These are phyloP conservation scores for Cylindroiulus punctatus DNA, from an alignment of 2,888 invertebrate species.

Conservation along the genomic window DNA sequence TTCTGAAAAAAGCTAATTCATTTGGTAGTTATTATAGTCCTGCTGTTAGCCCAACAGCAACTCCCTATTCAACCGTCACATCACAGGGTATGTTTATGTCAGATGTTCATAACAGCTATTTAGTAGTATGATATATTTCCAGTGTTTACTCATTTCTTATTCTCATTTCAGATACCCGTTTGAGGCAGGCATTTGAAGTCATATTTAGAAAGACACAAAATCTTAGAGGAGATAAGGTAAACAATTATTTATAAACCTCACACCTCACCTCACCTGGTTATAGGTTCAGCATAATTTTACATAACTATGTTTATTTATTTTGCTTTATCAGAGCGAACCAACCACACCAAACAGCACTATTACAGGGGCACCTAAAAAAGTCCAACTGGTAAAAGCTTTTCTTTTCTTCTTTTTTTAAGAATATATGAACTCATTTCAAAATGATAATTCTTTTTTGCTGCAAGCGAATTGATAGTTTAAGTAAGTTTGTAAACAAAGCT, in stretches of 20 bases:
- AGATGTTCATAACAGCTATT: neutral
- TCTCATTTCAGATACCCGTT: slow-evolving; percentile 69
- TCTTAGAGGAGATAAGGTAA: slow-evolving; percentile 71
- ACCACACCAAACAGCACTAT: slow-evolving; percentile 67
- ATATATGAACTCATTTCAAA: neutral
- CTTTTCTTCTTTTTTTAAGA: neutral
- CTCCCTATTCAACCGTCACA: slow-evolving; percentile 82
- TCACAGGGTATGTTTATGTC: slow-evolving; percentile 59
- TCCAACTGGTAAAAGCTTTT: slow-evolving; percentile 76
- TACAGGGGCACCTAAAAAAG: slow-evolving; percentile 85
- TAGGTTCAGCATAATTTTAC: neutral
- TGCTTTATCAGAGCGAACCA: slow-evolving; percentile 59
- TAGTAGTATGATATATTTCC: neutral
- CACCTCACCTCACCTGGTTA: neutral
- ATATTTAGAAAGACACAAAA: slow-evolving; percentile 89
- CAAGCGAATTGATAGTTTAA: slow-evolving; percentile 50
- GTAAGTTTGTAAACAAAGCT: slow-evolving; percentile 12
- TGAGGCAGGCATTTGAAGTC: slow-evolving; percentile 88
- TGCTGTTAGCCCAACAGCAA: slow-evolving; percentile 66
- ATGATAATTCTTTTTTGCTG: slow-evolving; percentile 35
- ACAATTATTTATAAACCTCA: neutral
- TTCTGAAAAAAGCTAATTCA: slow-evolving; percentile 92
- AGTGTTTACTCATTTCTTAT: neutral
- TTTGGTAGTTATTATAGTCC: slow-evolving; percentile 76
- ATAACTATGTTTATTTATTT: slow-evolving; percentile 5